Base-by-base conservation (phyloP, 2,113 vertebrate species). In the Brachypteracias leptosomus region DNA sequence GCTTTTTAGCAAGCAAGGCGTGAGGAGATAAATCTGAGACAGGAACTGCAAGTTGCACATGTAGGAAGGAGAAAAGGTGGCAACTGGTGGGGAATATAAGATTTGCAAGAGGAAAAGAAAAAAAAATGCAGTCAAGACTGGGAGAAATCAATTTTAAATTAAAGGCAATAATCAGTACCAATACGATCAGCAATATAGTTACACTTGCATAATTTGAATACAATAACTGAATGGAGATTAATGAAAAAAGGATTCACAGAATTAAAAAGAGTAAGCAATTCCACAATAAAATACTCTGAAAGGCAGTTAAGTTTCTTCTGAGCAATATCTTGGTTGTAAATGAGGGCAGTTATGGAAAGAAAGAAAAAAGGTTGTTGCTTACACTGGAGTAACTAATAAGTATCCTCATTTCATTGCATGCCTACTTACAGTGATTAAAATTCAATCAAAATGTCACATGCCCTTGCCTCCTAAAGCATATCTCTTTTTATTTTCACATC, bases 351-450 rank as follows among this genome's bases (percentile, higher is more conserved):
- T 81, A 90, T 15, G 65, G 35, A 89, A 78, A 66, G 58, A 87
- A 92, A 89, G 47, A 71, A 83, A 66, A 85, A 75, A 84, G n/a
- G 57, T 49, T 96, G 61, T 63, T 93, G 54, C 74, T 94, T 94
- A 83, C 42, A 91, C 67, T 94, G 31, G 9, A 91, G 59, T 90
- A 81, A 85, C 67, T 96, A 92, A 76, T 93, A 96, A 95, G 82
- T 80, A 95, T 83, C 88, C 29, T 72, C 58, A 96, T 93, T 96
- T 94, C 88, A 93, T 35, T 95, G 76, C 80, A 73, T 35, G 70
- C 85, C 92, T 95, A 85, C 83, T 94, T 93, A 90, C 31, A 61
- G 79, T 82, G 90, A 96, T 92, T 94, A 94, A 91, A 95, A 94
- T 78, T 85, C 83, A 85, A 95, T 90, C 80, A 93, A 85, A 93